Conservation (phyloP, 2,113 vertebrate genomes). For the Cryptoleucopteryx plumbea region DNA sequence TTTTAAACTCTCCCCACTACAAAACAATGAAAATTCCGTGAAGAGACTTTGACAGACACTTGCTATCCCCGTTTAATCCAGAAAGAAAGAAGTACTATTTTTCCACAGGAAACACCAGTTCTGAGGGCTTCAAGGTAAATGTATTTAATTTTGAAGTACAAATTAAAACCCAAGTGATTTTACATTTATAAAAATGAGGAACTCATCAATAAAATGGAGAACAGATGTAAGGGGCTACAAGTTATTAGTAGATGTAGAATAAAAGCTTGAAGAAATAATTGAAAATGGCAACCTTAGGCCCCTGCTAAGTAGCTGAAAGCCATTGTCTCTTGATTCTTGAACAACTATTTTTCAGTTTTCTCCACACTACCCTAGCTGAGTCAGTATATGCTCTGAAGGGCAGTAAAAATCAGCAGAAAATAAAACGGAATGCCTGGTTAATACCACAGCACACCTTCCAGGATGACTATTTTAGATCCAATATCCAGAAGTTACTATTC, state of each 20-base stretch:
- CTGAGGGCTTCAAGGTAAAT: neutral
- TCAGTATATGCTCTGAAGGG: neutral
- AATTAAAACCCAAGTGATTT: neutral
- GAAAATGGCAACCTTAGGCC: neutral
- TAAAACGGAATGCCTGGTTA: neutral
- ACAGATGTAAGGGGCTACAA: neutral
- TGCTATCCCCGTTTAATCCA: neutral
- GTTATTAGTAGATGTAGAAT: neutral
- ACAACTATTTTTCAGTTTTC: neutral
- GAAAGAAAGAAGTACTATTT: neutral
- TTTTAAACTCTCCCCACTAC: neutral
- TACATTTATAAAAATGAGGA: neutral
- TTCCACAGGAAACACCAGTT: neutral
- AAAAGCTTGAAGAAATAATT: neutral
- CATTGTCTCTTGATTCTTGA: neutral
- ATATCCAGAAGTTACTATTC: neutral
- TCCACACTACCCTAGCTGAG: neutral
- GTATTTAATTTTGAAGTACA: neutral
- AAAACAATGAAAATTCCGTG: neutral
- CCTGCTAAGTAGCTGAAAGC: neutral
- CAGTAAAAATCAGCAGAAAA: neutral
- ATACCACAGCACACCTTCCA: neutral
- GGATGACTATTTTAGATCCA: neutral
- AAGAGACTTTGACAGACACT: neutral
- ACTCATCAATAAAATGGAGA: neutral